Base-by-base conservation (phyloP, 1,140 invertebrate species). In the Phymorhynchus buccinoides region DNA sequence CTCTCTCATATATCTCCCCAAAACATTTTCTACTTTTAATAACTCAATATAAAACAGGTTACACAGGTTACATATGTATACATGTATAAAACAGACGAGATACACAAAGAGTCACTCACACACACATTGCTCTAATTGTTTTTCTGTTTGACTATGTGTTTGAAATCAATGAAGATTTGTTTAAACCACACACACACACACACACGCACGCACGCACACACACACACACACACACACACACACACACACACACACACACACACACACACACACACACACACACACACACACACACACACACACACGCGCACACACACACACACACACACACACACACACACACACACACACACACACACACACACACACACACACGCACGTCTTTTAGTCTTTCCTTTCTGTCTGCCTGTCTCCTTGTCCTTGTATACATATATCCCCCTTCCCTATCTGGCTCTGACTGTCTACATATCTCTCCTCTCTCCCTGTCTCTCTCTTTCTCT, bases 141-240 rank as follows among this genome's bases (percentile, higher is more conserved):
- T n/a, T n/a, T n/a, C n/a, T n/a, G n/a, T 22, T 52, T 22, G 22
- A 52, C 22, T 12, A 52, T 12, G 9, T 12, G 9, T 9, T 9
- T 12, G 22, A 52, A 22, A 12, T 9, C 22, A 12, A 52, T 52
- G 9, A 52, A 12, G 9, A 52, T 12, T 52, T 12, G n/a, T n/a
- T n/a, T n/a, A n/a, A n/a, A n/a, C n/a, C 68, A 71, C 68, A 71
- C 68, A 35, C 68, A 71, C 68, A 71, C 68, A 71, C 68, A 71
- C 68, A 71, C 68, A 71, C 68, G 18, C 68, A 71, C 68, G 18
- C 18, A 35, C 68, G 12, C 18, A 35, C 68, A 35, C 30, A 35
- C 68, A 35, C 30, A 9, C 68, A 71, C 68, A 9, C 68, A 71
- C 68, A 1, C 68, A 71, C 68, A 71, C 68, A 71, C 68, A 71